A percentile compares a stretch with the other conserved stretches of the same genome.
Evolutionary conservation across 2,888 invertebrate species (phyloP).

Genomic region (Dromius quadrimaculatus): DNA sequence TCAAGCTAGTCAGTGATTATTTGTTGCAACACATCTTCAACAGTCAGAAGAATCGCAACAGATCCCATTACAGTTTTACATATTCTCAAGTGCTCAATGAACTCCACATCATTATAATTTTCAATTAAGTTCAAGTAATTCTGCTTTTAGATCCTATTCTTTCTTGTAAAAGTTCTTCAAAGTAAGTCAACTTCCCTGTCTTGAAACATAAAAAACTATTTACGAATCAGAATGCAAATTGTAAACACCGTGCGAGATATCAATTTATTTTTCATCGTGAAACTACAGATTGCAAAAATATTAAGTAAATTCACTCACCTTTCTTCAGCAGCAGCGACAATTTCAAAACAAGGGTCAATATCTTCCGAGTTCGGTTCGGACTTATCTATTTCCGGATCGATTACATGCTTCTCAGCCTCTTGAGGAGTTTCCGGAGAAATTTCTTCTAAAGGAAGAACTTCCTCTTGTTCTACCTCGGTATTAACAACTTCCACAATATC

Average conservation of each 20-base stretch:
- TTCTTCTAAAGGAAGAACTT: slow-evolving; percentile 14
- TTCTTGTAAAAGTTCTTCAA: no score
- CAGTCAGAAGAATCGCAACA: no score
- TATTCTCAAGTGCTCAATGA: no score
- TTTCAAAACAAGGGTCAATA: slow-evolving; percentile 43
- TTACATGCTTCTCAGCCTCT: slow-evolving; percentile 34
- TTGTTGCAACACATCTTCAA: no score
- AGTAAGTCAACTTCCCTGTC: no score
- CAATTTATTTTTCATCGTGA: slow-evolving; percentile 26
- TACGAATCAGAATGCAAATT: slow-evolving; percentile 2
- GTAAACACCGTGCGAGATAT: slow-evolving; percentile 8
- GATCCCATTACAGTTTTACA: no score
- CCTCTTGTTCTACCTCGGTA: slow-evolving; percentile 49
- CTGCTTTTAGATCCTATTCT: no score
- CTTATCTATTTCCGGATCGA: slow-evolving; percentile 40
- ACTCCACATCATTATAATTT: no score
- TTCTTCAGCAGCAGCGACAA: slow-evolving; percentile 26
- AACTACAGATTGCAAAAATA: slow-evolving; percentile 28
- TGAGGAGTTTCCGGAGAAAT: slow-evolving; percentile 42
- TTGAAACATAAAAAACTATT: no score
- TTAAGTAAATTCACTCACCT: slow-evolving; percentile 34
- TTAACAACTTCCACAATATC: slow-evolving; percentile 50
- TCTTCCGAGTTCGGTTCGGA: slow-evolving; percentile 22
- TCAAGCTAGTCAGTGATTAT: no score
- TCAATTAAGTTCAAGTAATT: no score